Evolutionary conservation across 1,140 invertebrate genomes (phyloP), one percentile per base, ranked within the genome.

Genomic region (Magallana angulata): DNA sequence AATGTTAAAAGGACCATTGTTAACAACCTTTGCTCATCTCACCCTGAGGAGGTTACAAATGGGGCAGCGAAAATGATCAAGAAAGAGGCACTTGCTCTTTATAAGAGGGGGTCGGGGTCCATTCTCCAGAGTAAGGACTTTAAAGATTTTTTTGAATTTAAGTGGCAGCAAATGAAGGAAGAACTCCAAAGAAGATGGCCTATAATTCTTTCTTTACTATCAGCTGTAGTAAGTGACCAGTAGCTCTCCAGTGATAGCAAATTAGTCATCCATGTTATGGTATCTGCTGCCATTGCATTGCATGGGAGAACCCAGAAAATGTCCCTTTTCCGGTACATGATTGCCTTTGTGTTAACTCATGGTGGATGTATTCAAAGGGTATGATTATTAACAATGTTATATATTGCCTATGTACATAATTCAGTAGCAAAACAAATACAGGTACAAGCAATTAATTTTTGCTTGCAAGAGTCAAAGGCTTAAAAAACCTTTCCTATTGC

Each of bases 331-430:
- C 85, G 82, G 11, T 86, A 82, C 36, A 16, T 76, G 16, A 82
- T 82, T 8, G 85, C 71, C 18, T 82, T 86, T 57, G 57, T 86
- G 16, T 36, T 86, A 7, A 76, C 36, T 7, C 85, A 86, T 82
- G 58, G 85, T 30, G 85, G 71, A 48, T 86, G 76, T 58, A 86
- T 57, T 8, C n/a, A n/a, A 7, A 81, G 56, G 58, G 76, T 86
- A 62, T 36, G 36, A 36, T 36, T 36, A 36, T 36, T 36, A 36
- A 36, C 36, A 36, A 36, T 36, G 36, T 36, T 36, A 36, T 36
- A 36, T 36, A 36, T 36, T 36, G 36, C 36, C 36, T 36, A 36
- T 36, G 36, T 36, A 36, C 36, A 36, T 36, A 36, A 36, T 36
- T 36, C 36, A 36, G 36, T 36, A 36, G 36, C 36, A 36, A 36